Evolutionary conservation across 2,113 vertebrate genomes (phyloP), one percentile per base, ranked within the genome.

Genomic region (Sinocyclocheilus anshuiensis): DNA sequence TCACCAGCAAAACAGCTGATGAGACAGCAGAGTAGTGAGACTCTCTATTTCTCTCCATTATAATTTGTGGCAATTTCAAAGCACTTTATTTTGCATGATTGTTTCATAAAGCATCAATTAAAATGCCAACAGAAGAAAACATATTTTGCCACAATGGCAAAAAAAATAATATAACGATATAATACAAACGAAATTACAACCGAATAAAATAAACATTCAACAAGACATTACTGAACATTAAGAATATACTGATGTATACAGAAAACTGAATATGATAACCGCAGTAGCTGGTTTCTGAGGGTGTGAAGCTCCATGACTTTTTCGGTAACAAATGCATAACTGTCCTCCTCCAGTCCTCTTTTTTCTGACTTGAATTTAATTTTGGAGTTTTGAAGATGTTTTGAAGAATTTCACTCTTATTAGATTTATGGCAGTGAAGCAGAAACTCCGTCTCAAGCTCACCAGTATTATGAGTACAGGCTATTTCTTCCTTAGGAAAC

Each of bases 331-430:
- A n/a, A 77, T 20, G 4, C 48, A 77, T 18, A 18, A 53, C 6
- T 55, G 50, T 36, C 10, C 50, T 53, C 1, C 24, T 26, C 8
- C 39, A 42, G 36, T n/a, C 39, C 18, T 45, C 12, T 57, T 26
- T 74, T 36, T 22, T 78, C 50, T 18, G 24, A 24, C 74, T 50
- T 76, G 42, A 76, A 48, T n/a, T 24, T 33, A 29, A 22, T 78
- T 57, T 75, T 45, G 71, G 18, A 45, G 71, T 39, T 75, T 78
- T 36, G n/a, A 57, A 78, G 50, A 8, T 55, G 13, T 57, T 78
- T 36, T 55, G 29, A 78, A 57, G 24, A 55, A 7, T 33, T 78
- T 36, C 50, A 53, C 16, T 78, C 26, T 29, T 78, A 33, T 57
- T 78, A 55, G n/a, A 57, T 78, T 16, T 72, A 42, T 72, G 10